Evolutionary conservation across 2,113 vertebrate species (phyloP).

Genomic region (Probosciger aterrimus): DNA sequence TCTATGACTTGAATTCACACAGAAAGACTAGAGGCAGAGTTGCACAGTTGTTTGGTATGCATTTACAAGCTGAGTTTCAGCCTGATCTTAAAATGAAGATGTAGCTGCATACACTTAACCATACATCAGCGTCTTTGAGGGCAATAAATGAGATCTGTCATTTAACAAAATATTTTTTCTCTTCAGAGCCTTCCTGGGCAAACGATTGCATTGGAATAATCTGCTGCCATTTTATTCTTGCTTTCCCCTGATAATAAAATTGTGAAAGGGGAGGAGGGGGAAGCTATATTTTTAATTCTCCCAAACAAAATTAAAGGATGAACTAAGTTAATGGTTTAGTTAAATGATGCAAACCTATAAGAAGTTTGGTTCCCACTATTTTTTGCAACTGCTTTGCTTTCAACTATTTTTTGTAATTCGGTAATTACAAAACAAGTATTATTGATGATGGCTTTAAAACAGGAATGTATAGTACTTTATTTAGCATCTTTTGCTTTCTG

Average conservation of each 20-base stretch:
- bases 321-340: neutral
- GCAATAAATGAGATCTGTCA: neutral
- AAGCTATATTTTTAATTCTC: neutral
- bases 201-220: neutral
- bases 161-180: neutral
- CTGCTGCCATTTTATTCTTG: neutral
- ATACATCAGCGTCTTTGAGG: neutral
- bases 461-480: neutral
- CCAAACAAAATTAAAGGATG: neutral
- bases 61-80: neutral
- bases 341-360: neutral
- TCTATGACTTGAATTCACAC: neutral
- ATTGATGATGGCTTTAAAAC: constrained; percentile 2
- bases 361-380: neutral
- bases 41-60: neutral
- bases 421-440: neutral
- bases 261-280: neutral
- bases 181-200: neutral
- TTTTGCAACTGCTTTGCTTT: neutral
- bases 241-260: neutral
- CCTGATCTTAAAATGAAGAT: neutral
- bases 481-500: neutral
- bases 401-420: neutral
- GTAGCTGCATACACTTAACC: neutral
- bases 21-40: neutral